phyloP scores from a whole-genome alignment of 2,797 vertebrate genomes.

The Gadopsis marmoratus region DNA sequence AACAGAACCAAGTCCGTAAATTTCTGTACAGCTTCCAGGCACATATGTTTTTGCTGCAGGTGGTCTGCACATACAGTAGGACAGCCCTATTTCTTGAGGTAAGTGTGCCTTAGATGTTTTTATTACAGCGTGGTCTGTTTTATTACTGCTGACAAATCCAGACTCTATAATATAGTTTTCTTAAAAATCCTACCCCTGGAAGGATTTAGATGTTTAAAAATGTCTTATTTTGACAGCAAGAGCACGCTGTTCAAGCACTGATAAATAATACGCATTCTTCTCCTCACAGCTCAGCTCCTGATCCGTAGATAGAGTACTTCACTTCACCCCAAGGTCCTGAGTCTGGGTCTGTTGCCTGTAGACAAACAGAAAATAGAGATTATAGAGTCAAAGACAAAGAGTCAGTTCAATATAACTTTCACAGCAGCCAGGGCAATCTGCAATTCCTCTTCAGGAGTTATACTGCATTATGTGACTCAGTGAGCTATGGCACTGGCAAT shows the following conservation, averaged over 20 bases:
- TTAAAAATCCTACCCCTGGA: background rate
- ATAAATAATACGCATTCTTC: background rate
- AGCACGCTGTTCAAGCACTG: background rate
- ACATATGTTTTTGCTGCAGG: slow-evolving; percentile 17
- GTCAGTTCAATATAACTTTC: slow-evolving; percentile 1
- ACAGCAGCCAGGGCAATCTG: background rate
- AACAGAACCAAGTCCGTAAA: slow-evolving; percentile 29
- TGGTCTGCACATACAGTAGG: background rate
- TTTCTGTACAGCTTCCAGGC: slow-evolving; percentile 33
- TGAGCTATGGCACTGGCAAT: background rate
- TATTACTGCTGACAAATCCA: background rate
- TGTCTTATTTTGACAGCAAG: background rate
- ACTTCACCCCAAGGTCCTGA: slow-evolving; percentile 96
- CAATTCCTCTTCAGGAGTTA: slow-evolving; percentile 15
- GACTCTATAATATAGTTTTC: background rate
- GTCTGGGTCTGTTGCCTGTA: slow-evolving; percentile 94
- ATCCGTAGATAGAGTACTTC: slow-evolving; percentile 94
- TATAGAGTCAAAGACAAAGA: background rate
- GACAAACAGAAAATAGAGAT: slow-evolving; percentile 35
- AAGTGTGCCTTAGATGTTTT: background rate
- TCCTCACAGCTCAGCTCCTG: slow-evolving; percentile 95
- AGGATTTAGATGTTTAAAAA: background rate
- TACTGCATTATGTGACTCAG: background rate
- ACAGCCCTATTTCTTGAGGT: background rate
- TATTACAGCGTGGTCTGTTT: background rate